These are phyloP conservation scores for Pogoniulus pusillus DNA, from an alignment of 2,797 vertebrate species.

Conservation along the genomic window DNA sequence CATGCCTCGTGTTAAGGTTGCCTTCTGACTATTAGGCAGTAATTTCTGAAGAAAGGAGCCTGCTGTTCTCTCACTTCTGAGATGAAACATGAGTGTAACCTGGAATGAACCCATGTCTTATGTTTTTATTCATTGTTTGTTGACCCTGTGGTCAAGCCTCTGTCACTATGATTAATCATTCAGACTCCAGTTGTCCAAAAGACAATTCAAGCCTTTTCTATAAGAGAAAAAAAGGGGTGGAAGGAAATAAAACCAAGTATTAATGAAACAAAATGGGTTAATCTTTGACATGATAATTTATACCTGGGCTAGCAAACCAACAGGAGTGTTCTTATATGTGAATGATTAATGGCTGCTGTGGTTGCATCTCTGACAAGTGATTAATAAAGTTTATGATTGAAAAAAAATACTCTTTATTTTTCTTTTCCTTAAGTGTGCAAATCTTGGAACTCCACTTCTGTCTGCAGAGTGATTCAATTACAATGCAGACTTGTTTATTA, in stretches of 20 bases:
- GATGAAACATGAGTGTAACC: constrained; percentile 65
- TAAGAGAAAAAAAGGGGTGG: constrained; percentile 32
- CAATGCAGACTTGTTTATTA: constrained; percentile 19
- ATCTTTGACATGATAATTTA: constrained; percentile 77
- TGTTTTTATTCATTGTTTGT: constrained; percentile 76
- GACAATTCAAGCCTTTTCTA: constrained; percentile 63
- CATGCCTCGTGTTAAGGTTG: constrained; percentile 42
- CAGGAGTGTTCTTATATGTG: constrained; percentile 61
- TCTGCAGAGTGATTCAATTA: constrained; percentile 4
- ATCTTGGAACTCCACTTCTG: constrained; percentile 37
- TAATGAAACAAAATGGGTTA: constrained; percentile 75
- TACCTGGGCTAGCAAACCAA: constrained; percentile 58
- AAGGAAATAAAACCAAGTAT: constrained; percentile 65
- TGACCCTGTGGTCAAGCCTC: constrained; percentile 67
- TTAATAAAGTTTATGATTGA: constrained; percentile 74
- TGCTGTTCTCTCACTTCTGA: background rate
- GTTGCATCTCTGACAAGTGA: constrained; percentile 72
- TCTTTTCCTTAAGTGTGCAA: constrained; percentile 43
- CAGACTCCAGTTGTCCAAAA: constrained; percentile 67
- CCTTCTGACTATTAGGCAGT: constrained; percentile 50
- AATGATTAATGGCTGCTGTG: constrained; percentile 72
- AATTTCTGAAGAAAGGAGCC: constrained; percentile 56
- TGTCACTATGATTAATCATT: constrained; percentile 78
- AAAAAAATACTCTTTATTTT: constrained; percentile 55
- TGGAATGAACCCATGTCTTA: constrained; percentile 61